These are phyloP conservation scores for Mus minutoides DNA, from an alignment of 2,797 vertebrate species.

Conservation along the genomic window DNA sequence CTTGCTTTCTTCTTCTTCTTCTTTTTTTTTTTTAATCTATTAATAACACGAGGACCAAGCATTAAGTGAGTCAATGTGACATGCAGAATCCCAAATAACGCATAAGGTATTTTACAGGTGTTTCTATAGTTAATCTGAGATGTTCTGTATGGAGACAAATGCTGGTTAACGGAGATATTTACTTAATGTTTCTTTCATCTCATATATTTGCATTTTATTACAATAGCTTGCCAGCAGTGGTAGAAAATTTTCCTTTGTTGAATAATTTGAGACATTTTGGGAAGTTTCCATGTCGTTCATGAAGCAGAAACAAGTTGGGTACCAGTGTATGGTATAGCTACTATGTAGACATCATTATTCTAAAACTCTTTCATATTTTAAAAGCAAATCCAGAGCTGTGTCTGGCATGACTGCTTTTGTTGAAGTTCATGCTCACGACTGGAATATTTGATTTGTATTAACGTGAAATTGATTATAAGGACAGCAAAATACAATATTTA, in stretches of 20 bases:
- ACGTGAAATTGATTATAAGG: not conserved
- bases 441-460: not conserved
- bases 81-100: not conserved
- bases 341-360: not conserved
- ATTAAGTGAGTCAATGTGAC: not conserved
- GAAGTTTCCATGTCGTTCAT: not conserved
- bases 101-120: not conserved
- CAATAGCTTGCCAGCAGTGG: not conserved
- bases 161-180: not conserved
- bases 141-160: not conserved
- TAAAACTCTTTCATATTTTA: constrained; percentile 7
- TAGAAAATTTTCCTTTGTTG: not conserved
- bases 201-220: not conserved
- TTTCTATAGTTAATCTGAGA: not conserved
- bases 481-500: not conserved
- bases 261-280: not conserved
- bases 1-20: not conserved
- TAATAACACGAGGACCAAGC: not conserved
- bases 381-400: not conserved
- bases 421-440: not conserved
- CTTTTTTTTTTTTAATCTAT: not conserved
- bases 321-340: not conserved
- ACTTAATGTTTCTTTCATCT: not conserved
- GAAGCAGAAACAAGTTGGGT: not conserved
- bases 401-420: not conserved